These are phyloP conservation scores for Hypsibius dujardini DNA, from an alignment of 1,140 invertebrate genomes.

Conservation along the genomic window DNA sequence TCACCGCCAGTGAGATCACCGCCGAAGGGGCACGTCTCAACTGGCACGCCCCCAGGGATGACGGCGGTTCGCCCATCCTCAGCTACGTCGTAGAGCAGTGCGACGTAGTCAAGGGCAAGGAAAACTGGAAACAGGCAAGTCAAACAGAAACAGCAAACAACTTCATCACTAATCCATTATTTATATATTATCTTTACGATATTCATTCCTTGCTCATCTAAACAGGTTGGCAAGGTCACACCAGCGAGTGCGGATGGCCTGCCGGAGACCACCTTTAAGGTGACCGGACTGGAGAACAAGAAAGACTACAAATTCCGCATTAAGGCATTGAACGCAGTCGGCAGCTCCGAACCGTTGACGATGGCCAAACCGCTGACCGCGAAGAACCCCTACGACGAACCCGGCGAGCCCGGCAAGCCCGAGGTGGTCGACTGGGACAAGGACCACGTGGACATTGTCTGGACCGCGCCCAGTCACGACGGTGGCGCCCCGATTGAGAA, in stretches of 20 bases:
- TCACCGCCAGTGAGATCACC: constrained; percentile 78
- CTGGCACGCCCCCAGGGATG: constrained; percentile 78
- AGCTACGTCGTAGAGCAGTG: constrained; percentile 88
- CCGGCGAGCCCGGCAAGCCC: constrained; percentile 61
- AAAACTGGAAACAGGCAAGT: constrained; percentile 28
- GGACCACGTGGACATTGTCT: constrained; percentile 66
- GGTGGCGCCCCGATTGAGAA: constrained; percentile 84
- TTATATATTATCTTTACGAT: too few relatives aligned
- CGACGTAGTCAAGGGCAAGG: constrained; percentile 42
- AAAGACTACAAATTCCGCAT: constrained; percentile 29
- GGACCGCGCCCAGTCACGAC: constrained; percentile 64
- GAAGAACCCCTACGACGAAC: constrained; percentile 72
- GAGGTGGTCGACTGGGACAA: constrained; percentile 84
- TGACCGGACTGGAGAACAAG: constrained; percentile 36
- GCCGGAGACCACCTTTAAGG: constrained; percentile 21
- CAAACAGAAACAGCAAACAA: too few relatives aligned
- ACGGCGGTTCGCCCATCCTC: constrained; percentile 70
- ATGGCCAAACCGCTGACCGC: constrained; percentile 60
- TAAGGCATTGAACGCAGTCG: constrained; percentile 34
- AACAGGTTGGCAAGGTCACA: not conserved
- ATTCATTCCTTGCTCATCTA: too few relatives aligned
- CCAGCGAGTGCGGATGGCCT: not conserved
- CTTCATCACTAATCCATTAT: too few relatives aligned
- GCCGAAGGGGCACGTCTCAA: constrained; percentile 71
- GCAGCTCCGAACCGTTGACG: constrained; percentile 32